Evolutionary conservation across 2,113 vertebrate species (phyloP), one percentile per base, ranked within the genome.

Genomic region (Gasterosteus nipponicus): DNA sequence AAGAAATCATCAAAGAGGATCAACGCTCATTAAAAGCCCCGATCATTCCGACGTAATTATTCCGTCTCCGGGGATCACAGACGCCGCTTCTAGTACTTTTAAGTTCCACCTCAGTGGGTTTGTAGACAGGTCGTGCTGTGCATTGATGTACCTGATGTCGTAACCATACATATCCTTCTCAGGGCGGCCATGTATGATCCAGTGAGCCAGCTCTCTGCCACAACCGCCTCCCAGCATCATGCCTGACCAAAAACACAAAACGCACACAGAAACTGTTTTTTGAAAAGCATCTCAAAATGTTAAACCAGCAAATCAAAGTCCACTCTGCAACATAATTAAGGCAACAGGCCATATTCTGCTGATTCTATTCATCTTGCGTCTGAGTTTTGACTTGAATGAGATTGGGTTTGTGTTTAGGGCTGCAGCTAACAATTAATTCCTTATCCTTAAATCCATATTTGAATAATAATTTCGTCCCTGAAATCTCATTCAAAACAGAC

Each of bases 191-290:
- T 95, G 95, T 73, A 97, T 86, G 58, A 99, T 91, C 98, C 98
- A 99, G 87, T 96, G 96, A 51, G 98, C 97, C 83, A 99, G 91
- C 73, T 99, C 97, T 88, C 87, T 94, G 18, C 98, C 98, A 0
- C 98, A 99, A 80, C 98, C 98, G 0, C 98, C 98, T 11, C 98
- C 97, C 64, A 99, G 88, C 98, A 99, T 99, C 98, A 99, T 99
- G 33, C 98, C 98, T 98, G 91, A 61, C 16, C 78, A 29, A 67
- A 59, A 4, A 38, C 35, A 38, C 35, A 38, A 69, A 7, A 77
- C 38, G 69, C 42, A 77, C 22, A 69, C 11, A 70, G 16, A 33
- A 18, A 63, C 1, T 29, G 19, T 49, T 53, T 42, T 53, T 38
- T 11, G 18, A 71, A 46, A 15, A 63, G 29, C 16, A 67, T 73